phyloP scores from a whole-genome alignment of 2,113 vertebrate genomes.

The Prinia subflava region DNA sequence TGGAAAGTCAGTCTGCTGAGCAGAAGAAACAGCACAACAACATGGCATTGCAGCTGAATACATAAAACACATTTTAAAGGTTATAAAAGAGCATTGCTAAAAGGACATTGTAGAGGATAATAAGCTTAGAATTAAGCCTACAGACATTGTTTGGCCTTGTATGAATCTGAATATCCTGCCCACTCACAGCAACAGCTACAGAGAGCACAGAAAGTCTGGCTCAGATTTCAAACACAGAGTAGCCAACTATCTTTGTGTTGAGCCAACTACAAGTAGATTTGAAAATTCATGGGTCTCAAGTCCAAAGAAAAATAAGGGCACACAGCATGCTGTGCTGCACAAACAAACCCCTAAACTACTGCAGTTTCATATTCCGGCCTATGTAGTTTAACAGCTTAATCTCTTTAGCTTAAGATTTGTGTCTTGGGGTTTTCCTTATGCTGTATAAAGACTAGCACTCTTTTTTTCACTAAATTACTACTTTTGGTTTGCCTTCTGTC shows the following conservation, averaged over 20 bases:
- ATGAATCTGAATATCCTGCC: slow-evolving; percentile 42
- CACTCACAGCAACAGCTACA: neutral
- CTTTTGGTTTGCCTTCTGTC: slow-evolving; percentile 44
- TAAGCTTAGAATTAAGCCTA: slow-evolving; percentile 46
- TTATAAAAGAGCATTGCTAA: slow-evolving; percentile 20
- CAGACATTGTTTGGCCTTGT: slow-evolving; percentile 38
- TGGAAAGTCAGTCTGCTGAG: neutral
- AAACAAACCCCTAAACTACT: slow-evolving; percentile 3
- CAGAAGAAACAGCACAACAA: neutral
- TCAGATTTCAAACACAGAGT: neutral
- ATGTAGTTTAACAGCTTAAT: slow-evolving; percentile 37
- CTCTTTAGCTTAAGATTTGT: slow-evolving; percentile 21
- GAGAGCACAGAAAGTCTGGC: neutral
- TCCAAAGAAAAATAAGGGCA: slow-evolving; percentile 29
- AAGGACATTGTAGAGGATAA: slow-evolving; percentile 26
- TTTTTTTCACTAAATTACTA: slow-evolving; percentile 32
- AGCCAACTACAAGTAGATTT: slow-evolving; percentile 26
- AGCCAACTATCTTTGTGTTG: slow-evolving; percentile 40
- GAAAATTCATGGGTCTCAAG: slow-evolving; percentile 34
- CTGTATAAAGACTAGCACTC: neutral
- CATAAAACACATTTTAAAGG: neutral
- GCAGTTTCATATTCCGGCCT: neutral
- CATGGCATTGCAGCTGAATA: neutral
- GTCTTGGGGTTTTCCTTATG: slow-evolving; percentile 11
- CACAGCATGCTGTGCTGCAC: neutral